Evolutionary conservation across 2,888 invertebrate genomes (phyloP).

Genomic region (Esperia sulphurella): DNA sequence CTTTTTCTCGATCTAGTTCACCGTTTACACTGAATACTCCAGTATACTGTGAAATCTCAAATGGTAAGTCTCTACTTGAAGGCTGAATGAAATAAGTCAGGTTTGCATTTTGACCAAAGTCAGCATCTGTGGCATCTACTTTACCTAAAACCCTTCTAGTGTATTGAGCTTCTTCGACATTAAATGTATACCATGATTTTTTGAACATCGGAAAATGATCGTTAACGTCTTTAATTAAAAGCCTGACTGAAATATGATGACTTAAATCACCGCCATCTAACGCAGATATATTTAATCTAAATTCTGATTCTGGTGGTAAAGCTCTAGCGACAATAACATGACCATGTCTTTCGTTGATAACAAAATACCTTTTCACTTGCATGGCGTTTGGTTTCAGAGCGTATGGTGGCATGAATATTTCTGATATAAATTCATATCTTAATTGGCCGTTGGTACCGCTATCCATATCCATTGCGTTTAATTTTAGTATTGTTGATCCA

Average conservation of each 20-base stretch:
- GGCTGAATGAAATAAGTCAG: conserved; percentile 84
- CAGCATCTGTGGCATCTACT: conserved; percentile 88
- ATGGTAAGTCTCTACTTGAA: conserved; percentile 77
- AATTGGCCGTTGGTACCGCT: conserved; percentile 84
- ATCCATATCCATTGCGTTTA: conserved; percentile 87
- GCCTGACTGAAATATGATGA: conserved; percentile 83
- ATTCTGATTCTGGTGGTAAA: conserved; percentile 86
- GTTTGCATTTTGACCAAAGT: conserved; percentile 89
- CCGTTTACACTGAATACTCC: conserved; percentile 87
- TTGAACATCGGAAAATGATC: conserved; percentile 91
- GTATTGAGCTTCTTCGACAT: conserved; percentile 89
- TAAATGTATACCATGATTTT: conserved; percentile 90
- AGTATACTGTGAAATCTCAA: conserved; percentile 83
- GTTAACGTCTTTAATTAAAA: conserved; percentile 89
- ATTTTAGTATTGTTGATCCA: conserved; percentile 83
- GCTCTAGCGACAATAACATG: conserved; percentile 85
- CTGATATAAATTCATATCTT: conserved; percentile 84
- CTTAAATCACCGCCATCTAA: conserved; percentile 86
- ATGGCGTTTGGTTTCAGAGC: conserved; percentile 56
- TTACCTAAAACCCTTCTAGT: conserved; percentile 84
- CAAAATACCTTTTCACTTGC: conserved; percentile 83
- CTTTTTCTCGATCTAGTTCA: conserved; percentile 86
- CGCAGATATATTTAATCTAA: conserved; percentile 86
- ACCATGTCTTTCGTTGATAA: conserved; percentile 86
- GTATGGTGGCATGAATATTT: conserved; percentile 81